phyloP scores from a whole-genome alignment of 1,140 invertebrate species.

The Brachionus manjavacas region DNA sequence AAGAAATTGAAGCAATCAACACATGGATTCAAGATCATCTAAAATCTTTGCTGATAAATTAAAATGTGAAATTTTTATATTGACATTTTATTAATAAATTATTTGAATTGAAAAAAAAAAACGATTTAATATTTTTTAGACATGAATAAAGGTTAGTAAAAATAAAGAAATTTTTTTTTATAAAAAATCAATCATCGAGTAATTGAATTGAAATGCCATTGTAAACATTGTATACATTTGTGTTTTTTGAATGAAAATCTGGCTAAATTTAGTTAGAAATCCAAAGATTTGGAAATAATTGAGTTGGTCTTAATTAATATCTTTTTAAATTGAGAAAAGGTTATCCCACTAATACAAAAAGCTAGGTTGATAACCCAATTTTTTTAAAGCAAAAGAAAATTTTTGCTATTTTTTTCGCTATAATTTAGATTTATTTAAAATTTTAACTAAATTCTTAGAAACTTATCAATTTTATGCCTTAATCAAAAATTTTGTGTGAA shows the following conservation, averaged over 20 bases:
- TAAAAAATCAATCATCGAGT: neutral
- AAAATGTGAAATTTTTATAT: neutral
- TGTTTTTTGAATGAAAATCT: neutral
- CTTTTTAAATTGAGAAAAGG: neutral
- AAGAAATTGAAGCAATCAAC: constrained; percentile 66
- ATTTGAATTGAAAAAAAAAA: neutral
- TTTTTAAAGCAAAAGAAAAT: neutral
- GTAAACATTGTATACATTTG: neutral
- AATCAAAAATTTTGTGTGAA: too few relatives aligned
- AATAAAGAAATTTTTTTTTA: neutral
- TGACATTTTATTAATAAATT: neutral
- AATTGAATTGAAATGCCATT: neutral
- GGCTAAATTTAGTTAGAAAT: neutral
- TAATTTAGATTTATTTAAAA: neutral
- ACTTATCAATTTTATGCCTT: too few relatives aligned
- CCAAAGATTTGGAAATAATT: neutral
- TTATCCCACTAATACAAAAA: neutral
- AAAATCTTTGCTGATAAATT: neutral
- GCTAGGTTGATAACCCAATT: neutral
- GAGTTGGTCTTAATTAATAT: neutral
- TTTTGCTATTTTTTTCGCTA: too few relatives aligned
- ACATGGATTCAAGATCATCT: constrained; percentile 63
- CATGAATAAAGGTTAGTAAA: neutral
- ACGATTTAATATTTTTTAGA: too few relatives aligned
- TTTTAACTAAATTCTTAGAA: neutral